Evolutionary conservation across 2,888 invertebrate species (phyloP).

Genomic region (Sinelater perroti): DNA sequence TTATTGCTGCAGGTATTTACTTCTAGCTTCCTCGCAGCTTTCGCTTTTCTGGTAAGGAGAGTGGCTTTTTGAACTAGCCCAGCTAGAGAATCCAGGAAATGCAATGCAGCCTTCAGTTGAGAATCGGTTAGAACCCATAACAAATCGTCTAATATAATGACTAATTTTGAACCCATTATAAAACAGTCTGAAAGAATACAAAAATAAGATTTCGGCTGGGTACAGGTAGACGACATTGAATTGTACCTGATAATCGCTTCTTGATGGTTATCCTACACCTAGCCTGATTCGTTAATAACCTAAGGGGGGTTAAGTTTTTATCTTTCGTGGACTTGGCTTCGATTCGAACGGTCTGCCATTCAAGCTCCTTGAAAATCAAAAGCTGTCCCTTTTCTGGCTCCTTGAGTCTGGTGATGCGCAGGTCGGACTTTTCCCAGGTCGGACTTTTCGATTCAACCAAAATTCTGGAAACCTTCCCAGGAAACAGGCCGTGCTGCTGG

Average conservation of each 20-base stretch:
- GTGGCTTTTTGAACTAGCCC: slow-evolving; percentile 84
- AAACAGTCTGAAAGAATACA: slow-evolving; percentile 79
- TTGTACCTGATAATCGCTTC: slow-evolving; percentile 85
- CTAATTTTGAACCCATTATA: slow-evolving; percentile 89
- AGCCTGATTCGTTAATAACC: slow-evolving; percentile 93
- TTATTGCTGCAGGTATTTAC: slow-evolving; percentile 50
- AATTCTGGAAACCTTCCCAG: slow-evolving; percentile 85
- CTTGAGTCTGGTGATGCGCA: slow-evolving; percentile 90
- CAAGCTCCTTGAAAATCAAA: slow-evolving; percentile 95
- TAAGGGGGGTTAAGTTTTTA: slow-evolving; percentile 82
- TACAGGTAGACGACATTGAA: too few relatives aligned
- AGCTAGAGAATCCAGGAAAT: slow-evolving; percentile 86
- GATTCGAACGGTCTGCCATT: slow-evolving; percentile 96
- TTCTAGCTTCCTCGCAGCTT: slow-evolving; percentile 86
- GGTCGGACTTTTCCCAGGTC: slow-evolving; percentile 85
- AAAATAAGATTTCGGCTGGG: too few relatives aligned
- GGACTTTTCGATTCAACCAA: slow-evolving; percentile 94
- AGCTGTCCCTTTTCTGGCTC: slow-evolving; percentile 88
- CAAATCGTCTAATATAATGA: slow-evolving; percentile 92
- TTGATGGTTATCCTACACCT: slow-evolving; percentile 95
- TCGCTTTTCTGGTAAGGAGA: slow-evolving; percentile 79
- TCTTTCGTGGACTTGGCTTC: slow-evolving; percentile 89
- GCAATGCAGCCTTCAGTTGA: slow-evolving; percentile 91
- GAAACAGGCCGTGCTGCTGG: too few relatives aligned
- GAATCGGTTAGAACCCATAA: slow-evolving; percentile 98